Evolutionary conservation across 2,888 invertebrate genomes (phyloP).

Genomic region (Argyresthia albistria): DNA sequence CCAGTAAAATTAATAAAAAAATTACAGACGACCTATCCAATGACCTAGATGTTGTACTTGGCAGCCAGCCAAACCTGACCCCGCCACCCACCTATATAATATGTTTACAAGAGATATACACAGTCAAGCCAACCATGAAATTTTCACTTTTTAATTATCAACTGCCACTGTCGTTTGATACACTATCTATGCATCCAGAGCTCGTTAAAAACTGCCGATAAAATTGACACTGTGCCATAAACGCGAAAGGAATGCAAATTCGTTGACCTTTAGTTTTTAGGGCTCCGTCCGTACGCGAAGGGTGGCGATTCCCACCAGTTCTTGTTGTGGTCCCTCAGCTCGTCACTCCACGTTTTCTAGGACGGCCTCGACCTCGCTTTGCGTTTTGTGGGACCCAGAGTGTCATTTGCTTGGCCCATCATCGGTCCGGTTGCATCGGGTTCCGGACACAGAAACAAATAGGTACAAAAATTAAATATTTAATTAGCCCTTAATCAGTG

Average conservation of each 20-base stretch:
- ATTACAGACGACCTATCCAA: conserved; percentile 24
- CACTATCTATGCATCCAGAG: no score
- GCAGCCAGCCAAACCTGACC: conserved; percentile 42
- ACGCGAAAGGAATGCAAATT: background rate
- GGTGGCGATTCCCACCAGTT: no score
- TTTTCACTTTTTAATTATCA: conserved; percentile 61
- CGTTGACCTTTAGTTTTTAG: background rate
- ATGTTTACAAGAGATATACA: conserved; percentile 32
- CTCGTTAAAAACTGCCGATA: background rate
- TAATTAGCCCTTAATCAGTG: no score
- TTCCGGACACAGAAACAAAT: no score
- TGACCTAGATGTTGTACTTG: conserved; percentile 54
- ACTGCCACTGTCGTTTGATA: conserved; percentile 26
- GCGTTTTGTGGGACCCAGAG: no score
- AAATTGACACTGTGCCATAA: background rate
- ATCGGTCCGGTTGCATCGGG: no score
- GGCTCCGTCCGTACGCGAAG: no score
- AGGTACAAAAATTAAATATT: no score
- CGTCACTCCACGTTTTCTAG: no score
- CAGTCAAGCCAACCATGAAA: conserved; percentile 41
- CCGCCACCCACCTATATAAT: conserved; percentile 6
- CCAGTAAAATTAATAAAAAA: conserved; percentile 3
- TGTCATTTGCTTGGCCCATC: no score
- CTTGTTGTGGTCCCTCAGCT: no score
- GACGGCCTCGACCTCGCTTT: no score